Evolutionary conservation across 1,140 invertebrate genomes (phyloP).

Genomic region (Macrosteles quadrilineatus): DNA sequence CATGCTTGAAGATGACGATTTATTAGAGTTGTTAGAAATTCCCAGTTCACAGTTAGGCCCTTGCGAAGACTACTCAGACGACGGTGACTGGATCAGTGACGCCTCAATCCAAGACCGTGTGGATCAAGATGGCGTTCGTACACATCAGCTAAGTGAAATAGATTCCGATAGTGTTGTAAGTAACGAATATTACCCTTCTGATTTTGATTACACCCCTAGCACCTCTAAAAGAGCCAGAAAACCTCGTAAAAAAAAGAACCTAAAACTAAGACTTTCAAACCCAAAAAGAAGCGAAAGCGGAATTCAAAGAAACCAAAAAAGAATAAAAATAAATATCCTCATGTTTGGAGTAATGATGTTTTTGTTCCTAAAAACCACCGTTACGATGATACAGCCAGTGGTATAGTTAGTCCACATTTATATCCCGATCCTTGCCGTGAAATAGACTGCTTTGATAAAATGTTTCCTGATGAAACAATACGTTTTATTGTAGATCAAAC

Average conservation of each 20-base stretch:
- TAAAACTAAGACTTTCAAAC: not conserved
- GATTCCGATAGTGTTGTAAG: not conserved
- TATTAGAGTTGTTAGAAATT: too few species aligned
- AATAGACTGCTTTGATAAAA: not conserved
- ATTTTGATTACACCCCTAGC: not conserved
- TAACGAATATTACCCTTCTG: not conserved
- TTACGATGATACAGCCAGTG: not conserved
- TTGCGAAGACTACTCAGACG: too few species aligned
- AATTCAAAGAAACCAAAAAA: not conserved
- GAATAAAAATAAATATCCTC: not conserved
- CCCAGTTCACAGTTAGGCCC: too few species aligned
- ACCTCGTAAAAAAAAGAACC: not conserved
- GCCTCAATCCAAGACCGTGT: not conserved
- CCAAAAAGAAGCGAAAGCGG: not conserved
- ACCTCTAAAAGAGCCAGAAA: not conserved
- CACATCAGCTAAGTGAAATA: too few species aligned
- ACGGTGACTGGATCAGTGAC: not conserved
- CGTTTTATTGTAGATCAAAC: not conserved
- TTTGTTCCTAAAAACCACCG: not conserved
- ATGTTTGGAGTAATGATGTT: not conserved
- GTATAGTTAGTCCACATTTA: not conserved
- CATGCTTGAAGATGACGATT: too few species aligned
- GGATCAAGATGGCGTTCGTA: too few species aligned
- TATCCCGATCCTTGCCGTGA: conserved; percentile 3
- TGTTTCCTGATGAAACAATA: too few species aligned